phyloP scores from a whole-genome alignment of 2,888 invertebrate species.

The Thera britannica region DNA sequence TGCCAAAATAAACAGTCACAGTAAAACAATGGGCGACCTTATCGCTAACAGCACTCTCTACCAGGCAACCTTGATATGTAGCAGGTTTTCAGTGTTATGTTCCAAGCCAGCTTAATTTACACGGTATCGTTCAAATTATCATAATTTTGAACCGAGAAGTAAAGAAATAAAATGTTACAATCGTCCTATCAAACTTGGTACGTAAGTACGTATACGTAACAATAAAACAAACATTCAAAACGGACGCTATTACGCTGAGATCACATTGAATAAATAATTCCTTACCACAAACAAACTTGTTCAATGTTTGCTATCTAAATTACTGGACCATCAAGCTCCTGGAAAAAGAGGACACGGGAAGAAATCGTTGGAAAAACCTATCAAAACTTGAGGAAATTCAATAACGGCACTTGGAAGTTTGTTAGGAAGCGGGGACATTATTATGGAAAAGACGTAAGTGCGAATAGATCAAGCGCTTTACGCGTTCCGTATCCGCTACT shows the following conservation, averaged over 20 bases:
- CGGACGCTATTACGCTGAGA: background rate
- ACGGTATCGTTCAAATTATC: too few species aligned
- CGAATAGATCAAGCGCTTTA: background rate
- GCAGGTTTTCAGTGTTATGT: too few species aligned
- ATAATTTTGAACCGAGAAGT: too few species aligned
- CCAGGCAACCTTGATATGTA: too few species aligned
- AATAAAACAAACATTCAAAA: slow-evolving; percentile 5
- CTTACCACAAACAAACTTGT: slow-evolving; percentile 31
- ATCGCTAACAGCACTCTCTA: too few species aligned
- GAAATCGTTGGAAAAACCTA: slow-evolving; percentile 82
- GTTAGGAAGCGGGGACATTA: slow-evolving; percentile 79
- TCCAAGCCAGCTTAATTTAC: too few species aligned
- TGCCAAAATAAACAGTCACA: too few species aligned
- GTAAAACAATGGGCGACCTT: background rate
- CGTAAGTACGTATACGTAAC: too few species aligned
- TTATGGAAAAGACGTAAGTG: slow-evolving; percentile 53
- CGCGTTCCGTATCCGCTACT: slow-evolving; percentile 11
- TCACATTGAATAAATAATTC: slow-evolving; percentile 14
- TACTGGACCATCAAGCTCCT: slow-evolving; percentile 67
- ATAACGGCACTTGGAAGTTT: slow-evolving; percentile 83
- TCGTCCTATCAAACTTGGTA: background rate
- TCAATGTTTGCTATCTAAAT: slow-evolving; percentile 67
- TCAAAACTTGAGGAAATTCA: slow-evolving; percentile 84
- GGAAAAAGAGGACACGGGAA: slow-evolving; percentile 67
- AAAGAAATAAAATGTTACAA: too few species aligned